phyloP scores from a whole-genome alignment of 2,888 invertebrate genomes.

The Hirtodrosophila histrioides region DNA sequence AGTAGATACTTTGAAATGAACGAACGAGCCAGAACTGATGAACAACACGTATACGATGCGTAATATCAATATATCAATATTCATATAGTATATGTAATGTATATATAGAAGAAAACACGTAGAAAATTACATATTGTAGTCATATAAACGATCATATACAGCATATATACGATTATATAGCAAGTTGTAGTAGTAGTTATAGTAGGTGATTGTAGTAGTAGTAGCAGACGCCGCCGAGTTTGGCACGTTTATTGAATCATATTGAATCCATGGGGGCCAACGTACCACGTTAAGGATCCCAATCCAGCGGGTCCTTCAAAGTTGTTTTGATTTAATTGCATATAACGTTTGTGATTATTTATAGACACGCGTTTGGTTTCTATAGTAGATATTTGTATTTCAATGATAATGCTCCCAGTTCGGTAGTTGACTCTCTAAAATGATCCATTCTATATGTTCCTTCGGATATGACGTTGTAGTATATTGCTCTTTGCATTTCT shows the following conservation, averaged over 20 bases:
- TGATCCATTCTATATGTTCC: slow-evolving; percentile 27
- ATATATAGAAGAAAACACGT: slow-evolving; percentile 64
- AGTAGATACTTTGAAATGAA: slow-evolving; percentile 49
- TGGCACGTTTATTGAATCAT: slow-evolving; percentile 46
- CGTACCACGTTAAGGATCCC: slow-evolving; percentile 57
- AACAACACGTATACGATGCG: slow-evolving; percentile 68
- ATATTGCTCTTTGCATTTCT: slow-evolving; percentile 34
- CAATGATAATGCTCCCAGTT: slow-evolving; percentile 16
- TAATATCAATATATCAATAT: slow-evolving; percentile 45
- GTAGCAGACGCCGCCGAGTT: slow-evolving; percentile 61
- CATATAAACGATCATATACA: slow-evolving; percentile 32
- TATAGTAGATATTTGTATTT: slow-evolving; percentile 6
- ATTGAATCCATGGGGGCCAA: slow-evolving; percentile 53
- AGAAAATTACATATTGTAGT: slow-evolving; percentile 65
- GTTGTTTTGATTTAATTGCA: slow-evolving; percentile 15
- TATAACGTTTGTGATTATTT: slow-evolving; percentile 4
- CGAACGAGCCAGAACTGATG: slow-evolving; percentile 74
- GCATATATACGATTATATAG: slow-evolving; percentile 60
- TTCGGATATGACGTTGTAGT: background rate
- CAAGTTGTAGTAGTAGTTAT: slow-evolving; percentile 53
- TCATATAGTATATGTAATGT: slow-evolving; percentile 27
- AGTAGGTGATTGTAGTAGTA: slow-evolving; percentile 37
- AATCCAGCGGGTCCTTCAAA: slow-evolving; percentile 42
- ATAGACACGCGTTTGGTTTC: background rate
- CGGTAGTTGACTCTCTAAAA: slow-evolving; percentile 1